Percentiles rank a stretch among this genome's conserved stretches.
Conservation (phyloP, 2,113 vertebrate genomes). For the Elephas maximus region DNA sequence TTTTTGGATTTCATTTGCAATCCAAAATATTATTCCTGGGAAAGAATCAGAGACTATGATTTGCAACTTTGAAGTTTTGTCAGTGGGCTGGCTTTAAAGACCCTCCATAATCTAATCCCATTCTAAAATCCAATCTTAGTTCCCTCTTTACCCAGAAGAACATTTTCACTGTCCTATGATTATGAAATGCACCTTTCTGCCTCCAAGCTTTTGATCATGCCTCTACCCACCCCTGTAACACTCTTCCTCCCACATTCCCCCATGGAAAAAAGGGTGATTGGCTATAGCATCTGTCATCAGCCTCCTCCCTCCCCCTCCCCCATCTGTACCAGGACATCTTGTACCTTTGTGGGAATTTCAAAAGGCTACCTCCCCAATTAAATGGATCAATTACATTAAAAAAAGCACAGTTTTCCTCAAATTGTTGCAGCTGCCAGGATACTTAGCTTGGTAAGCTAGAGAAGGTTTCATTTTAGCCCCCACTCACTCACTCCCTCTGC, state of each 20-base stretch:
- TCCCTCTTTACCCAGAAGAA: background rate
- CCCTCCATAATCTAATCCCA: background rate
- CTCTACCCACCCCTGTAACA: background rate
- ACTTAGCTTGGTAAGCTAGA: background rate
- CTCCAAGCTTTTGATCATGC: background rate
- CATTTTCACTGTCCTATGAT: background rate
- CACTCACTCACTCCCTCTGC: background rate
- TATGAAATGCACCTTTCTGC: background rate
- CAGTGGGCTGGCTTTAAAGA: background rate
- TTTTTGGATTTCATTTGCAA: background rate
- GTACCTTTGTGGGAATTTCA: background rate
- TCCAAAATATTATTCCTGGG: background rate
- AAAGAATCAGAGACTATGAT: background rate
- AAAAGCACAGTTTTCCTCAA: background rate
- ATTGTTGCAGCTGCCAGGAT: background rate
- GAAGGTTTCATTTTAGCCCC: background rate
- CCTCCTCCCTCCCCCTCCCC: background rate
- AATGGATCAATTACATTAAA: background rate
- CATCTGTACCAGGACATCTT: background rate
- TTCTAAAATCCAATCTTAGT: background rate
- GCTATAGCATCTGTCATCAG: background rate
- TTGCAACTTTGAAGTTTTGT: background rate
- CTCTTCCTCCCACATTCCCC: background rate
- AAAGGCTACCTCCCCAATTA: background rate
- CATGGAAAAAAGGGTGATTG: background rate